Evolutionary conservation across 2,888 invertebrate species (phyloP), one percentile per base, ranked within the genome.

Genomic region (Bombylius discolor): DNA sequence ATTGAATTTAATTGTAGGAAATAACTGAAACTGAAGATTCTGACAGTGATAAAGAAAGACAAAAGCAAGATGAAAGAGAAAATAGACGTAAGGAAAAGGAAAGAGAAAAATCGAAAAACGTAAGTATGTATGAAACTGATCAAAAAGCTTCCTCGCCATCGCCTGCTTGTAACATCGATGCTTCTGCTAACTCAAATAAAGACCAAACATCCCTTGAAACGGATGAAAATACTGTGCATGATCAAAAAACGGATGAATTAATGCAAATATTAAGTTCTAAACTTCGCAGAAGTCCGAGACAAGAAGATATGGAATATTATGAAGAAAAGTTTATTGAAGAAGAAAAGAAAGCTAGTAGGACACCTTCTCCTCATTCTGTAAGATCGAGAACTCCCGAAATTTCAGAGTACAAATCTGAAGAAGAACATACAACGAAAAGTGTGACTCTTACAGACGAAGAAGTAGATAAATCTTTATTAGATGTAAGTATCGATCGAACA

Each of bases 221-320:
- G 59, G 67, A 71, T 61, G 64, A 62, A 45, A 59, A 49, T 34
- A 12, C 31, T 51, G 42, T 48, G 32, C 47, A 48, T 13, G 39
- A 31, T 42, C 5, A 44, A 49, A 23, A n/a, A 46, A 47, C 12
- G 42, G 36, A 52, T 42, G 44, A 52, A 47, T 61, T 55, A 61
- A 60, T 11, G 55, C 60, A 45, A 51, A 56, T 11, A 61, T 57
- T 33, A 53, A 59, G 13, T 66, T 66, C 13, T 66, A 62, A 31
- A 63, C 68, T 73, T 31, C 65, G 72, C 12, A 68, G 70, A 52
- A 72, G 73, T 62, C 73, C 72, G 45, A 70, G 67, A 44, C 64
- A 70, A 14, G 70, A 69, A 32, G 70, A 71, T 62, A 70, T 71
- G 55, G 61, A 67, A 57, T 66, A 69, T 49, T 70, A 71, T 48